Conservation (phyloP, 30 jellyfish, hydroid and myxozoan genomes). For the Cassiopea andromeda region DNA sequence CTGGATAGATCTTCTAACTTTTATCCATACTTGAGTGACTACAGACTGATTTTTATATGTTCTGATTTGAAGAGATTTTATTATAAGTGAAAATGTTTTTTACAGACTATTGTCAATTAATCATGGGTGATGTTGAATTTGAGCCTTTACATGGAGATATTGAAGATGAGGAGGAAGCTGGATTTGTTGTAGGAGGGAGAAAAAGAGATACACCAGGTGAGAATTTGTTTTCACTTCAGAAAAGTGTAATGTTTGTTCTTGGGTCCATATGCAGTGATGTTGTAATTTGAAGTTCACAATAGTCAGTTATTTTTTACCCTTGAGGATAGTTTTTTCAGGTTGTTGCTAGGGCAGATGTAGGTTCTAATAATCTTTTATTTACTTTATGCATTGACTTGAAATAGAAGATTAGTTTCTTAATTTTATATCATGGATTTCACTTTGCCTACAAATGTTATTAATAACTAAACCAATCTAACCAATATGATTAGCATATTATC, state of each 20-base stretch:
- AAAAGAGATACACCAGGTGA: slow-evolving; percentile 47
- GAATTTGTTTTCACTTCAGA: neutral
- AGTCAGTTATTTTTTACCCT: too few species aligned
- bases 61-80: neutral
- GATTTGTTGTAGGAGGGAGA: slow-evolving; percentile 60
- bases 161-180: slow-evolving; percentile 88
- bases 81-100: neutral
- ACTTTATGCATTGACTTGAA: too few species aligned
- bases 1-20: neutral
- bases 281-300: too few species aligned
- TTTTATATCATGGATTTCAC: too few species aligned
- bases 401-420: too few species aligned
- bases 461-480: too few species aligned
- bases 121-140: slow-evolving; percentile 84
- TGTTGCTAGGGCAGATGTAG: too few species aligned
- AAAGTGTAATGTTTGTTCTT: neutral
- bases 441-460: too few species aligned
- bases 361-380: too few species aligned
- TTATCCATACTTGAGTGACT: neutral
- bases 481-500: too few species aligned
- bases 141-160: slow-evolving; percentile 88
- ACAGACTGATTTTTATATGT: too few species aligned
- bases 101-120: neutral
- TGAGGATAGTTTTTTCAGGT: too few species aligned
- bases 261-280: neutral